Percentiles rank a stretch among this genome's conserved stretches.
These are phyloP conservation scores for Phymatocera aterrima DNA, from an alignment of 2,888 invertebrate species.

Conservation along the genomic window DNA sequence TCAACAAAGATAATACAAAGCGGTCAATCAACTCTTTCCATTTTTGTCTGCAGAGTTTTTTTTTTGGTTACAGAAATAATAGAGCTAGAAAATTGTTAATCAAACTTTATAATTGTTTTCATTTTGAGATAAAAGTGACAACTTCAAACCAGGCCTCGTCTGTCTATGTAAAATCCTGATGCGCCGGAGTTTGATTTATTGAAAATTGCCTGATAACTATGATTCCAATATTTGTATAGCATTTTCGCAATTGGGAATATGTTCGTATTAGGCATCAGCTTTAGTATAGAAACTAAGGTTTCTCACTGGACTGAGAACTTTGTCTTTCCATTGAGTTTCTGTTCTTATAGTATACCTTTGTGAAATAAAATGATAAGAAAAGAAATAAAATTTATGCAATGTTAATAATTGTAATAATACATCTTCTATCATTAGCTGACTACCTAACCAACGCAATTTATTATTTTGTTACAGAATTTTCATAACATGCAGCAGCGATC, in stretches of 20 bases:
- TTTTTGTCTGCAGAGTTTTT: not conserved
- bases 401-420: not conserved
- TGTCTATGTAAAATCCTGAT: not conserved
- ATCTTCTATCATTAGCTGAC: not conserved
- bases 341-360: not conserved
- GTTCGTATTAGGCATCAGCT: not conserved
- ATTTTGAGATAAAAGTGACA: not conserved
- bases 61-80: not conserved
- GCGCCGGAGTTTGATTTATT: not conserved
- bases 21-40: conserved; percentile 4
- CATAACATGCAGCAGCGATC: conserved; percentile 85
- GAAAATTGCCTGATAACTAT: not conserved
- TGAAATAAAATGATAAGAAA: not conserved
- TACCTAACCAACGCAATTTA: not conserved
- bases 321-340: not conserved
- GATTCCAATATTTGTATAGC: conserved; percentile 3
- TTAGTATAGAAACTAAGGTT: not conserved
- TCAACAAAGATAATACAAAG: conserved; percentile 31
- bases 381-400: not conserved
- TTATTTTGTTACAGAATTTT: conserved; percentile 78
- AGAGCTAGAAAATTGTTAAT: not conserved
- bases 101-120: not conserved
- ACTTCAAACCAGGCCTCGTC: not conserved
- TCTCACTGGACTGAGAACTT: not conserved
- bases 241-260: not conserved